Conservation (phyloP, 2,888 invertebrate genomes). For the Gymnoscelis rufifasciata region DNA sequence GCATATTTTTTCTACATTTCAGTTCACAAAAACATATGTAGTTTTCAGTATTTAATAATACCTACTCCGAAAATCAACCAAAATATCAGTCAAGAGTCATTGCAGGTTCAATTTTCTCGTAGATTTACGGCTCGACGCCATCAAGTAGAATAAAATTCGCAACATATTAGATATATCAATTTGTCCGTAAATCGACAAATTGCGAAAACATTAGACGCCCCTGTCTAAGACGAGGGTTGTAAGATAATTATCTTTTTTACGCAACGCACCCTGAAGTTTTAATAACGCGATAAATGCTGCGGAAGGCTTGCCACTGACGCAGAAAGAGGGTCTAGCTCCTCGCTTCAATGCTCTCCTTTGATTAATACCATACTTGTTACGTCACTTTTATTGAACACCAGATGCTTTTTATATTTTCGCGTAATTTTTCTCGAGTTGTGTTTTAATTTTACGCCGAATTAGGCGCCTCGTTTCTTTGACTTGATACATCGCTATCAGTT, state of each 20-base stretch:
- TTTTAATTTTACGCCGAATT: constrained; percentile 69
- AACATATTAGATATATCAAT: no score
- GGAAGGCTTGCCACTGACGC: constrained; percentile 76
- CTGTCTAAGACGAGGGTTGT: constrained; percentile 70
- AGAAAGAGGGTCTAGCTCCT: constrained; percentile 41
- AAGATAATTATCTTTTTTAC: constrained; percentile 80
- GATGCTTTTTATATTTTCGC: constrained; percentile 68
- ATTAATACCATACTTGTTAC: constrained; percentile 64
- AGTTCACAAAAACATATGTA: no score
- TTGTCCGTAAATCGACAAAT: constrained; percentile 11
- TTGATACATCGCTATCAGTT: constrained; percentile 41
- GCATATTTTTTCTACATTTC: no score
- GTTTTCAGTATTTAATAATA: no score
- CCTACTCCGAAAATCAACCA: no score
- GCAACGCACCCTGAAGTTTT: constrained; percentile 67
- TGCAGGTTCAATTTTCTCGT: no score
- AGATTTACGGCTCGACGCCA: no score
- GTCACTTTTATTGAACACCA: constrained; percentile 61
- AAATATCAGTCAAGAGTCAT: no score
- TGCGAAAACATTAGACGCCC: constrained; percentile 34
- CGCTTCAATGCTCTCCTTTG: constrained; percentile 34
- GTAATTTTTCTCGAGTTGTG: constrained; percentile 56
- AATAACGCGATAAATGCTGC: constrained; percentile 77
- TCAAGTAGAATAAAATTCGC: no score
- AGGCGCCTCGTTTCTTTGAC: constrained; percentile 49